phyloP scores from a whole-genome alignment of 2,113 vertebrate species.

The Bubo blakistoni region DNA sequence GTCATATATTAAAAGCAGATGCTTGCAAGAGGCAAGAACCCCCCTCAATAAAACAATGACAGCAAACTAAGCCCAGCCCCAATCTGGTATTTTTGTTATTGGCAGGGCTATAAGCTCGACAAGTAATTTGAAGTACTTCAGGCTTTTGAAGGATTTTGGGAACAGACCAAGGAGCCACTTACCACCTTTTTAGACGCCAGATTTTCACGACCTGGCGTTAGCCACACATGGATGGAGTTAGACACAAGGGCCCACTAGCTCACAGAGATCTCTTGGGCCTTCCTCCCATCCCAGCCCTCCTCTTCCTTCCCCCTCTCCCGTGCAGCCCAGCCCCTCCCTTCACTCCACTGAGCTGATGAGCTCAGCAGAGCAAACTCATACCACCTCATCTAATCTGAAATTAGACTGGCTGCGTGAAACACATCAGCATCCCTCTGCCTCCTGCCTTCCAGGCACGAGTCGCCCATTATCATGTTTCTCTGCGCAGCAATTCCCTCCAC shows the following conservation, averaged over 20 bases:
- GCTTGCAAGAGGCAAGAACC: background rate
- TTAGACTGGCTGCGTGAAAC: background rate
- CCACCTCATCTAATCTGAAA: too few relatives aligned
- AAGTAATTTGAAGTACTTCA: background rate
- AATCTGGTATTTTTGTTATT: background rate
- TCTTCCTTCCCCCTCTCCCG: background rate
- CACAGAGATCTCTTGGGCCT: background rate
- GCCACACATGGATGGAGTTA: background rate
- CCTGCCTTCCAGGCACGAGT: accelerated
- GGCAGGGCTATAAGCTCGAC: background rate
- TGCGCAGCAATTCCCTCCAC: accelerated
- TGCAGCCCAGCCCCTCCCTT: background rate
- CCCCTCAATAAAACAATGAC: background rate
- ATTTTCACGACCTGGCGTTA: background rate
- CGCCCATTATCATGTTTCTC: background rate
- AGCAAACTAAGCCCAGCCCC: background rate
- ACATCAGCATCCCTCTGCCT: background rate
- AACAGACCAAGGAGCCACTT: background rate
- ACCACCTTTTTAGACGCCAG: background rate
- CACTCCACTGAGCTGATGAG: background rate
- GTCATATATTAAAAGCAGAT: background rate
- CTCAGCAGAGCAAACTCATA: background rate
- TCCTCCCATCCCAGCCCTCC: background rate
- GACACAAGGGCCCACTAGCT: background rate
- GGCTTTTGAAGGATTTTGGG: background rate